Evolutionary conservation across 2,888 invertebrate species (phyloP).

Genomic region (Serripes groenlandicus): DNA sequence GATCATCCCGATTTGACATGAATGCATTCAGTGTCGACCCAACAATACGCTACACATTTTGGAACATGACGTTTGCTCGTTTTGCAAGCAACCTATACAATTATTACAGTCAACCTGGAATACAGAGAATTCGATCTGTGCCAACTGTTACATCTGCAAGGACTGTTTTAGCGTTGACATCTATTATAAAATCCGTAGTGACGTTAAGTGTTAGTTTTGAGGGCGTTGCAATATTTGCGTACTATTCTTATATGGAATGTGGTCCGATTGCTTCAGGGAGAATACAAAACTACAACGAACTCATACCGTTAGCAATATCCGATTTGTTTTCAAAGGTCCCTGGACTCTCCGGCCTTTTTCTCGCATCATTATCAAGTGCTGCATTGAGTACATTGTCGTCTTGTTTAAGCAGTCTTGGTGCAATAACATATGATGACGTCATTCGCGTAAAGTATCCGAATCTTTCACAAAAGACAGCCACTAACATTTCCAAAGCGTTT

Average conservation of each 20-base stretch:
- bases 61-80: slow-evolving; percentile 3
- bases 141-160: neutral
- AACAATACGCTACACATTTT: slow-evolving; percentile 20
- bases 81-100: neutral
- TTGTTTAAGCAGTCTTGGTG: slow-evolving; percentile 48
- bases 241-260: slow-evolving; percentile 40
- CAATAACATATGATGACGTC: slow-evolving; percentile 52
- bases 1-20: slow-evolving; percentile 21
- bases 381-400: slow-evolving; percentile 55
- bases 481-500: neutral
- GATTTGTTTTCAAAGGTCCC: slow-evolving; percentile 49
- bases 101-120: slow-evolving; percentile 31
- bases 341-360: slow-evolving; percentile 54
- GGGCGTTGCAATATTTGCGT: slow-evolving; percentile 51
- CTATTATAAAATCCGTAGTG: slow-evolving; percentile 13
- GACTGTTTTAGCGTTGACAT: slow-evolving; percentile 2
- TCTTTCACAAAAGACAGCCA: neutral
- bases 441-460: slow-evolving; percentile 32
- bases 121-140: slow-evolving; percentile 25
- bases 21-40: slow-evolving; percentile 38
- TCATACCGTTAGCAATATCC: slow-evolving; percentile 33
- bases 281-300: slow-evolving; percentile 41
- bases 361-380: slow-evolving; percentile 51
- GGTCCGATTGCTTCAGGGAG: slow-evolving; percentile 31
- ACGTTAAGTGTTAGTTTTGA: slow-evolving; percentile 8